These are phyloP conservation scores for Aphelenchoides fujianensis DNA, from an alignment of 1,140 invertebrate genomes.

Conservation along the genomic window DNA sequence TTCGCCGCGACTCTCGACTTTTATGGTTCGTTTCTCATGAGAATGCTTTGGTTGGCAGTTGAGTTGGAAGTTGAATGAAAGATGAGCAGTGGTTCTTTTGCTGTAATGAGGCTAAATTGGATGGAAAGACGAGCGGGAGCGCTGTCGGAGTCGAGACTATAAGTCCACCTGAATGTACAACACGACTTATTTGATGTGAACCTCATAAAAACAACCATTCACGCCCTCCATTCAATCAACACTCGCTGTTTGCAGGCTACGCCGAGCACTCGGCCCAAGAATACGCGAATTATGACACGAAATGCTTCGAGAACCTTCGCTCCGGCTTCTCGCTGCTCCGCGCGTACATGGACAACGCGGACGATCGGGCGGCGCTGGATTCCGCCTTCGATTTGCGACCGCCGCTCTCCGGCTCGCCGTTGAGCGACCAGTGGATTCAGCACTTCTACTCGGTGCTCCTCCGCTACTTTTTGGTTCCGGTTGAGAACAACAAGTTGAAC, in stretches of 20 bases:
- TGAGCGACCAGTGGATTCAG: background rate
- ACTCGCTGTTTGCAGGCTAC: background rate
- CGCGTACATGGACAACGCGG: background rate
- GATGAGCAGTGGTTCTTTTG: no score
- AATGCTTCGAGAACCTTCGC: slow-evolving; percentile 3
- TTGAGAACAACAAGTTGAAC: slow-evolving; percentile 13
- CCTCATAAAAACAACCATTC: no score
- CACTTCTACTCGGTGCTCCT: background rate
- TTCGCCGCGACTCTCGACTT: background rate
- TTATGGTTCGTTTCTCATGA: no score
- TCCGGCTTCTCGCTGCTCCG: background rate
- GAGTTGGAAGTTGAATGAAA: background rate
- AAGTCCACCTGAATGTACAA: no score
- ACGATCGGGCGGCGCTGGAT: background rate
- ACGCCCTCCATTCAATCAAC: no score
- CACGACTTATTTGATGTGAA: no score
- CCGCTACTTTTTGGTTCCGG: background rate
- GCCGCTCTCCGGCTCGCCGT: background rate
- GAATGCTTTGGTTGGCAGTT: no score
- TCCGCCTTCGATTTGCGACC: background rate
- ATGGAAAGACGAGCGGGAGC: no score
- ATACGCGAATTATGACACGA: background rate
- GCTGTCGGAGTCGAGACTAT: no score
- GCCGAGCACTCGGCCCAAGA: background rate
- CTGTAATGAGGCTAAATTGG: no score